phyloP scores from a whole-genome alignment of 2,113 vertebrate species.

The Pelvicachromis taeniatus region DNA sequence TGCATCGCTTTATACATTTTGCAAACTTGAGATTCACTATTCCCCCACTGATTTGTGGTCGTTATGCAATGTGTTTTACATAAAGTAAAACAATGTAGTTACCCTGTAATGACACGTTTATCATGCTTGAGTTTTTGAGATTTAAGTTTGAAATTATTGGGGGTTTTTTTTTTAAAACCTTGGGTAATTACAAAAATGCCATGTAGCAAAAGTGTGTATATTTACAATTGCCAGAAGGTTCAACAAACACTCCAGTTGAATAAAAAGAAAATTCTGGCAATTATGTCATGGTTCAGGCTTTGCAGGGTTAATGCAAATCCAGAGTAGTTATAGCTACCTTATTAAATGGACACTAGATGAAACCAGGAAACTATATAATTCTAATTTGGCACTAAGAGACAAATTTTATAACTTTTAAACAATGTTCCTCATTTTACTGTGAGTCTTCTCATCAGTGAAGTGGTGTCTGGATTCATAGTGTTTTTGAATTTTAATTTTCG shows the following conservation, averaged over 20 bases:
- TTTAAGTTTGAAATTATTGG: neutral
- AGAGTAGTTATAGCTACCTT: neutral
- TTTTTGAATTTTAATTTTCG: neutral
- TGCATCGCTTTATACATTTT: neutral
- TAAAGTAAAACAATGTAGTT: neutral
- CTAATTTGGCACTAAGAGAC: neutral
- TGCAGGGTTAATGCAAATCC: neutral
- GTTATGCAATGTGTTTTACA: neutral
- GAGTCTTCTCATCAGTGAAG: neutral
- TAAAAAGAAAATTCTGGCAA: neutral
- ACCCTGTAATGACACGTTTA: neutral
- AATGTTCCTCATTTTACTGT: neutral
- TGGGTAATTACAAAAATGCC: neutral
- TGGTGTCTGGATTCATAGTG: neutral
- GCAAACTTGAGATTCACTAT: neutral
- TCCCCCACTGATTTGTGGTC: neutral
- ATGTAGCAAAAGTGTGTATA: neutral
- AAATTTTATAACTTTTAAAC: neutral
- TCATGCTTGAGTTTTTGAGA: neutral
- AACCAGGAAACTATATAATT: neutral
- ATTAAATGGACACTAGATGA: neutral
- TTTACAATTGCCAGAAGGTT: neutral
- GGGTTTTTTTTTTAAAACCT: accelerated
- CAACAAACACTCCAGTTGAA: neutral
- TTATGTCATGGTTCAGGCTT: neutral